These are phyloP conservation scores for Otocyon megalotis DNA, from an alignment of 2,113 vertebrate species.

Conservation along the genomic window DNA sequence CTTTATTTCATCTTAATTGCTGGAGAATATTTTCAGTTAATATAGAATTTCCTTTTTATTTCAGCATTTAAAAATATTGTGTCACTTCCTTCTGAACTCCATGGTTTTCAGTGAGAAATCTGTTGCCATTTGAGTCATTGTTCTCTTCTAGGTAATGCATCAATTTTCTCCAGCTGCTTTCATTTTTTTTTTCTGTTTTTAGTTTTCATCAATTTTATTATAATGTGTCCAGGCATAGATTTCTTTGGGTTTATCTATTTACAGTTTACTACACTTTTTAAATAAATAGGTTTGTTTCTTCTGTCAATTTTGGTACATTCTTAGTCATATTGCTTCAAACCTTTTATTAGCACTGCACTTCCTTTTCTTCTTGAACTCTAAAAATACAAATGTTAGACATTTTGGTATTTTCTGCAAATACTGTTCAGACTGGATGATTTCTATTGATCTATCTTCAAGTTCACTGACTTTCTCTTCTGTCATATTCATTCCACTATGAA, in stretches of 20 bases:
- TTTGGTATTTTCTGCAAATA: neutral
- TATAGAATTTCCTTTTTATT: neutral
- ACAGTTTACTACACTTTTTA: neutral
- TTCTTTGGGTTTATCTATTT: neutral
- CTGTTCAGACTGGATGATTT: neutral
- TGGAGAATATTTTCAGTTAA: neutral
- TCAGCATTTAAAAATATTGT: constrained; percentile 29
- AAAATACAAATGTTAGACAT: neutral
- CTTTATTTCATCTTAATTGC: neutral
- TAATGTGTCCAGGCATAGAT: neutral
- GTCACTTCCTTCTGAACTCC: neutral
- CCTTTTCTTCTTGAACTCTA: neutral
- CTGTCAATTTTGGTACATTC: neutral
- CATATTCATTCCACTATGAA: neutral
- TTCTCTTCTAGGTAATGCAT: neutral
- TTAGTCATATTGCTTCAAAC: neutral
- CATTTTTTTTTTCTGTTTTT: neutral
- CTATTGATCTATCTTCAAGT: neutral
- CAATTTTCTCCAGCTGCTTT: neutral
- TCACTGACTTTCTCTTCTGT: neutral
- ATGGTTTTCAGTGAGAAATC: neutral
- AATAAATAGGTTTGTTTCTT: neutral
- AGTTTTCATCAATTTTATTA: neutral
- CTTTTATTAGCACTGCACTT: neutral
- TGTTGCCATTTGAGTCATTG: neutral